Conservation (phyloP, 2,113 vertebrate species). For the Saccopteryx leptura region DNA sequence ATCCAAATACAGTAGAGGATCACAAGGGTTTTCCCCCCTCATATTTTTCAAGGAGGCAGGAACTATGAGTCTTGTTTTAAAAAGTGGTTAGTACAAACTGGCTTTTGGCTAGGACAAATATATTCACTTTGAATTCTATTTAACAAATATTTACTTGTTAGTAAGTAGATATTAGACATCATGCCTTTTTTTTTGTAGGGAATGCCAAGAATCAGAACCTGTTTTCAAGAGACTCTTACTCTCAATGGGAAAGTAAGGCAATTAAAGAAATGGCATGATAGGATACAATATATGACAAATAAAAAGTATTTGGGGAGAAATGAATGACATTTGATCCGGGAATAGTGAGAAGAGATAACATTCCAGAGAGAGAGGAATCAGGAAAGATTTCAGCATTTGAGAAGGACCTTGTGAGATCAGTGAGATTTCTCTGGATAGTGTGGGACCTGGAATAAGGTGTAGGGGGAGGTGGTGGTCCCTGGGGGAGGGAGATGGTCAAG, state of each 20-base stretch:
- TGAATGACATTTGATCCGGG: background rate
- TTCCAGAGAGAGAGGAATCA: background rate
- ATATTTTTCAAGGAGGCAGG: background rate
- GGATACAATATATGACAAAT: background rate
- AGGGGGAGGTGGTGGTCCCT: accelerated
- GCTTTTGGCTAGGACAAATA: background rate
- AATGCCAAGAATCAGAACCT: constrained; percentile 21
- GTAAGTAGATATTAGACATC: background rate
- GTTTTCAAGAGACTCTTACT: background rate
- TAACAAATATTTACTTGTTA: constrained; percentile 56
- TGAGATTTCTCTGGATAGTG: background rate
- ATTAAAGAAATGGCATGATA: background rate
- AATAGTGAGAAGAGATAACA: background rate
- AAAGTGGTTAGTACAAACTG: constrained; percentile 33
- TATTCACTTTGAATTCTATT: constrained; percentile 48
- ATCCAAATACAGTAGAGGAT: background rate
- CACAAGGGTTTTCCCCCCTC: background rate
- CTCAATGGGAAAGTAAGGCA: background rate
- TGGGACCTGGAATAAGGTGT: background rate
- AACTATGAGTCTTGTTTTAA: constrained; percentile 3
- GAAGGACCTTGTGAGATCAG: background rate
- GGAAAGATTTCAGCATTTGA: background rate
- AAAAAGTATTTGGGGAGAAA: background rate
- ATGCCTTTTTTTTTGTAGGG: constrained; percentile 9
- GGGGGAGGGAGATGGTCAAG: background rate